Base-by-base conservation (phyloP, 2,888 invertebrate genomes). In the Hypomecis atomaria region DNA sequence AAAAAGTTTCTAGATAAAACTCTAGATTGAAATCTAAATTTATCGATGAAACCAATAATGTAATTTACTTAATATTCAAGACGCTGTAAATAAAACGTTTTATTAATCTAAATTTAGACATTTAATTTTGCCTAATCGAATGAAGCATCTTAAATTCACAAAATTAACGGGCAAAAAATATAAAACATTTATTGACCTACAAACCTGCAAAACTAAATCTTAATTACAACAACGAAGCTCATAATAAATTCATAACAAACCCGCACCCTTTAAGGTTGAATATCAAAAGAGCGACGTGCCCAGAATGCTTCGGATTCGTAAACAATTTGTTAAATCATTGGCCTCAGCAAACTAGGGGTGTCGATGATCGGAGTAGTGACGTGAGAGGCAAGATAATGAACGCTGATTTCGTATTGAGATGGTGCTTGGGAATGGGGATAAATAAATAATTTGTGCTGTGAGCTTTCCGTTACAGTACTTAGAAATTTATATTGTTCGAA, bases 281-380 rank as follows among this genome's bases (percentile, higher is more conserved):
- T 62, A 62, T 66, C 59, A 62, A 57, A 60, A 50, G 10, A 34
- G 47, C 34, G 5, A 66, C 66, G 66, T 66, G 66, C 52, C 37
- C 37, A 7, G 66, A 62, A 62, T 66, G 37, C 36, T n/a, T 47
- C 9, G 42, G 34, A 62, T 59, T 56, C 55, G 61, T 65, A 67
- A 62, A 67, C 62, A 67, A 67, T 67, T 65, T 65, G 61, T 61
- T 65, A 56, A 67, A 67, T 64, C 45, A 64, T 60, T 57, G 60
- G 40, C 42, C 52, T 54, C 57, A 11, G 45, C 11, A 64, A 59
- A 60, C 59, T 57, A 45, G 36, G 55, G 43, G 50, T 54, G 63
- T 63, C 58, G 59, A 58, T 63, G 48, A 63, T 58, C 45, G 54
- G 50, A 58, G 34, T 36, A 38, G 8, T 58, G 50, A 40, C 60